Percentiles rank a stretch among this genome's conserved stretches.
Conservation (phyloP, 2,797 vertebrate genomes). For the Artibeus lituratus region DNA sequence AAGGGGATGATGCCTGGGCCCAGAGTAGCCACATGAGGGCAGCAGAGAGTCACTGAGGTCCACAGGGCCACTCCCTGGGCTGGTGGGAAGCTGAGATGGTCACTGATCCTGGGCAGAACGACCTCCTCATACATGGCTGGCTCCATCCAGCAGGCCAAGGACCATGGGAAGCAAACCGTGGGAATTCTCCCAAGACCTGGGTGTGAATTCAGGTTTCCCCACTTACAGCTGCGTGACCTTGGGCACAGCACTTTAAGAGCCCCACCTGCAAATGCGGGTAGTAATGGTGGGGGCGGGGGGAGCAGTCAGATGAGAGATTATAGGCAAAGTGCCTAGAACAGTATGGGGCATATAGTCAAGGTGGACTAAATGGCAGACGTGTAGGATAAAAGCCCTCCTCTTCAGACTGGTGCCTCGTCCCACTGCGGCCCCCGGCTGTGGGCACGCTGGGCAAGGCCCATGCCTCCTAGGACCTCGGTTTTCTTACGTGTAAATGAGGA, state of each 20-base stretch:
- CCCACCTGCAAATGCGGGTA: background rate
- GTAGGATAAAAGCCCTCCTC: background rate
- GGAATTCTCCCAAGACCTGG: background rate
- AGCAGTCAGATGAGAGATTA: background rate
- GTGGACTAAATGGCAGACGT: background rate
- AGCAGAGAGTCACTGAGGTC: constrained; percentile 13
- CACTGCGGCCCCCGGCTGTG: background rate
- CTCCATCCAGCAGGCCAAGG: background rate
- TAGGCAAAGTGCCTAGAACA: background rate
- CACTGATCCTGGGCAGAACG: background rate
- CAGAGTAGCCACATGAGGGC: constrained; percentile 53
- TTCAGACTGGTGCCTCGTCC: background rate
- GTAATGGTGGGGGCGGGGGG: background rate
- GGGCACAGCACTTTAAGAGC: background rate
- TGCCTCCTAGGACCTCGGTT: background rate
- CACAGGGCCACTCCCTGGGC: background rate
- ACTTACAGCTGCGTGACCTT: background rate
- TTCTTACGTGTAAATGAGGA: background rate
- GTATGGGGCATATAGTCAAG: background rate
- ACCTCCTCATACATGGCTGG: background rate
- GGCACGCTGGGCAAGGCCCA: background rate
- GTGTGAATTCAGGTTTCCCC: background rate
- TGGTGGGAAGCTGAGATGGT: background rate
- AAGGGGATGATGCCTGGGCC: background rate
- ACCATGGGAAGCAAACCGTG: background rate